A percentile compares a stretch with the other conserved stretches of the same genome.
Evolutionary conservation across 2,113 vertebrate genomes (phyloP).

Genomic region (Synchiropus splendidus): DNA sequence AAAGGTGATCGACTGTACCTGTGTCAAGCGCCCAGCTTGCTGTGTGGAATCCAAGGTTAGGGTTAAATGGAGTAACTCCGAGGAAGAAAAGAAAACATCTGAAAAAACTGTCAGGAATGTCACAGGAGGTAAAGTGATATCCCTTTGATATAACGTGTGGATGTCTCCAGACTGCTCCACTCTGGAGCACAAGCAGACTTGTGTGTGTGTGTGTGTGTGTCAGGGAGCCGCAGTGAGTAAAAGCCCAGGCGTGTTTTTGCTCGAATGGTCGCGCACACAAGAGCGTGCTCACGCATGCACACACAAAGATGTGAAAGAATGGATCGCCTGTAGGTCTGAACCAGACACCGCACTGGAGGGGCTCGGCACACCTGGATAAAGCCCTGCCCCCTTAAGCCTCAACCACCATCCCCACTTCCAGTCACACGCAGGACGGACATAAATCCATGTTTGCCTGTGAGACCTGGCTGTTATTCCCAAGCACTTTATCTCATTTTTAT

Average conservation of each 20-base stretch:
- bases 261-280: slow-evolving; percentile 19
- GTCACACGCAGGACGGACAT: too few species aligned
- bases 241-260: slow-evolving; percentile 45
- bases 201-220: slow-evolving; percentile 17
- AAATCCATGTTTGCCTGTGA: too few species aligned
- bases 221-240: too few species aligned
- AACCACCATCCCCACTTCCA: slow-evolving; percentile 6
- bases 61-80: slow-evolving; percentile 40
- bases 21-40: slow-evolving; percentile 61
- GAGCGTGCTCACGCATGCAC: slow-evolving; percentile 5
- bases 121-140: slow-evolving; percentile 27
- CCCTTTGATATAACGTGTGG: slow-evolving; percentile 29
- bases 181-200: slow-evolving; percentile 19
- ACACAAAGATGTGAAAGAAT: slow-evolving; percentile 11
- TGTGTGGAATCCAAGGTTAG: slow-evolving; percentile 68
- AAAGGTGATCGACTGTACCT: slow-evolving; percentile 51
- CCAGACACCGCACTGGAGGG: slow-evolving; percentile 31
- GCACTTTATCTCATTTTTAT: too few species aligned
- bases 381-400: slow-evolving; percentile 18
- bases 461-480: too few species aligned
- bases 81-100: slow-evolving; percentile 12
- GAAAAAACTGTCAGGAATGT: slow-evolving; percentile 25
- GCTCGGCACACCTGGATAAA: slow-evolving; percentile 50
- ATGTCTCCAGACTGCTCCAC: slow-evolving; percentile 19
- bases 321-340: slow-evolving; percentile 33